Base-by-base conservation (phyloP, 2,797 vertebrate species). In the Harpagifer antarcticus region DNA sequence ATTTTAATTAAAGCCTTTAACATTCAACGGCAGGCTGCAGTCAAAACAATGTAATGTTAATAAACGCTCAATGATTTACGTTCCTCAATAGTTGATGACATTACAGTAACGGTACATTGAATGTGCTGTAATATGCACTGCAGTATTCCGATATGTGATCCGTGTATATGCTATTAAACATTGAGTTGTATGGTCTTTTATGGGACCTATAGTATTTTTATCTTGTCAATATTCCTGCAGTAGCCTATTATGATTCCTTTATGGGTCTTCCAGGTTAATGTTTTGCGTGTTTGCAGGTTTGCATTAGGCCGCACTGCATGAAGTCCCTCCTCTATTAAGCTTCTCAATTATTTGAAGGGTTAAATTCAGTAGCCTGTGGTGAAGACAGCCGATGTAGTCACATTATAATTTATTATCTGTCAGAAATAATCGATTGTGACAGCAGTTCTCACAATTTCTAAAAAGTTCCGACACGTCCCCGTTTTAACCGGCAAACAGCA, bases 371-470 rank as follows among this genome's bases (percentile, higher is more conserved):
- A 49, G 64, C 63, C 52, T 40, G 37, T 15, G 66, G 44, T 15
- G 57, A 57, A n/a, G 10, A 40, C 52, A 67, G 68, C 67, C 60
- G 9, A 33, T 42, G 20, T 6, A 31, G 66, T 66, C 15, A 53
- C 49, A 48, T 5, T 11, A 44, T 40, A 12, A 80, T 59, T 11
- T 47, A 77, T 75, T 42, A 73, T 53, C 20, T 53, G 66, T 71
- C 64, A 63, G 44, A 79, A 75, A 76, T 50, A 56, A 79, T 75
- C 57, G 37, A 33, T 40, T 42, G 14, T 55, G 68, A 72, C 69
- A 78, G 5, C 67, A 69, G 14, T 4, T 72, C 54, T 72, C 59
- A 52, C 52, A 23, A 31, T 68, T 75, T 68, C 33, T 40, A 33
- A 9, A 66, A 77, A 78, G 70, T 64, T 75, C 80, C 81, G 4